Evolutionary conservation across 2,113 vertebrate genomes (phyloP).

Genomic region (Lasiurus borealis): DNA sequence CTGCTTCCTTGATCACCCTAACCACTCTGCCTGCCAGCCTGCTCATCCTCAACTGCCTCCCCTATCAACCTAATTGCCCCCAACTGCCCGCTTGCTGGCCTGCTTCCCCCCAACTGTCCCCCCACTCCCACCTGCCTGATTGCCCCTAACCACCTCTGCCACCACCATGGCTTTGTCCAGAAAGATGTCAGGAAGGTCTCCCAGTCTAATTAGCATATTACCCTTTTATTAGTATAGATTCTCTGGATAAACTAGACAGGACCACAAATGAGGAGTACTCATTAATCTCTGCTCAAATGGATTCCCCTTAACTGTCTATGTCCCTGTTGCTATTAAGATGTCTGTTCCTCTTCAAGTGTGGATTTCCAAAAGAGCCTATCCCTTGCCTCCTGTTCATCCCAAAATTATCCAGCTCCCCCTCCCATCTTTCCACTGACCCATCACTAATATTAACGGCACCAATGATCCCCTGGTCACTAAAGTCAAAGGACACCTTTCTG

Average conservation of each 20-base stretch:
- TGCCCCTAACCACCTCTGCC: no score
- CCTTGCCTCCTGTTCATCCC: neutral
- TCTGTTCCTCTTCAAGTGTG: neutral
- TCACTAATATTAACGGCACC: neutral
- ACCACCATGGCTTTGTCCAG: no score
- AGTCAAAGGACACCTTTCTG: neutral
- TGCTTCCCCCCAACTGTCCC: no score
- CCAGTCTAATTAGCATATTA: no score
- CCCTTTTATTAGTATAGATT: no score
- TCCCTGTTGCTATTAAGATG: neutral
- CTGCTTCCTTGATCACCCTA: no score
- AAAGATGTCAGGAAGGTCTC: no score
- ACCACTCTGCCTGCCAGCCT: no score
- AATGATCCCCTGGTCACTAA: neutral
- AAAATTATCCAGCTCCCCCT: neutral
- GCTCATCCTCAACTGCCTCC: no score
- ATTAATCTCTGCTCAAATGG: neutral
- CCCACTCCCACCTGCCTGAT: no score
- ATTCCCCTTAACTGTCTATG: neutral
- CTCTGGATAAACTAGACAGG: neutral
- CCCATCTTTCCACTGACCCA: neutral
- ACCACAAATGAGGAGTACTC: neutral
- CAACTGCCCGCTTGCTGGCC: no score
- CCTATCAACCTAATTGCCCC: no score
- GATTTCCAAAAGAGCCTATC: neutral